Conservation (phyloP, 2,797 vertebrate genomes). For the Pipistrellus kuhlii region DNA sequence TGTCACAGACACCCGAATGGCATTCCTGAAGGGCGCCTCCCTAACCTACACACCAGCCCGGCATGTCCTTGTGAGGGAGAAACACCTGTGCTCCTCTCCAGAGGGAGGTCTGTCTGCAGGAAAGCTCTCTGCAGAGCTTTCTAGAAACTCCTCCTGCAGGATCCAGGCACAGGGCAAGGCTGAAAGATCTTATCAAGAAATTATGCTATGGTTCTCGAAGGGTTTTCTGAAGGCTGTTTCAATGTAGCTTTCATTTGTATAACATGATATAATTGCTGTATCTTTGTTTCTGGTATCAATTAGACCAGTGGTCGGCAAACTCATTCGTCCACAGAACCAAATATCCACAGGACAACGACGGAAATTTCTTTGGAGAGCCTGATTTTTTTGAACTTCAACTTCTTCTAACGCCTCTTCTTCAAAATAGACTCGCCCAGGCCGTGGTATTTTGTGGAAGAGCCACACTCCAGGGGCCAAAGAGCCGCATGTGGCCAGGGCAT, state of each 20-base stretch:
- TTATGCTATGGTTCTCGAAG: not conserved
- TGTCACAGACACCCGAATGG: conserved; percentile 50
- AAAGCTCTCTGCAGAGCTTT: not conserved
- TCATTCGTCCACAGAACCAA: too few species aligned
- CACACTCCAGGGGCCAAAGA: too few species aligned
- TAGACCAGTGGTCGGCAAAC: not conserved
- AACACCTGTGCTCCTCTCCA: conserved; percentile 66
- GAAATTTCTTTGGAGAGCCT: too few species aligned
- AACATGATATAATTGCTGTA: not conserved
- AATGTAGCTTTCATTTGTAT: too few species aligned
- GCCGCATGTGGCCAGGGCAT: too few species aligned
- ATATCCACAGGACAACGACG: too few species aligned
- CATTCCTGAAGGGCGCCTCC: conserved; percentile 26
- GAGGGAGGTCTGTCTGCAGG: conserved; percentile 57
- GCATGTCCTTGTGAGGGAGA: conserved; percentile 68
- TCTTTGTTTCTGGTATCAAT: not conserved
- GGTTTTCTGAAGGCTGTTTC: not conserved
- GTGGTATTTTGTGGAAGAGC: too few species aligned
- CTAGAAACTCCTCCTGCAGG: not conserved
- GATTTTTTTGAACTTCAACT: too few species aligned
- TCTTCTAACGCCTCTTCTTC: too few species aligned
- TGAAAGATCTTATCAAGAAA: not conserved
- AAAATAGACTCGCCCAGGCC: too few species aligned
- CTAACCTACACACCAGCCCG: not conserved
- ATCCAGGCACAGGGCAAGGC: not conserved